Evolutionary conservation across 2,888 invertebrate species (phyloP).

Genomic region (Sminthurides aquaticus): DNA sequence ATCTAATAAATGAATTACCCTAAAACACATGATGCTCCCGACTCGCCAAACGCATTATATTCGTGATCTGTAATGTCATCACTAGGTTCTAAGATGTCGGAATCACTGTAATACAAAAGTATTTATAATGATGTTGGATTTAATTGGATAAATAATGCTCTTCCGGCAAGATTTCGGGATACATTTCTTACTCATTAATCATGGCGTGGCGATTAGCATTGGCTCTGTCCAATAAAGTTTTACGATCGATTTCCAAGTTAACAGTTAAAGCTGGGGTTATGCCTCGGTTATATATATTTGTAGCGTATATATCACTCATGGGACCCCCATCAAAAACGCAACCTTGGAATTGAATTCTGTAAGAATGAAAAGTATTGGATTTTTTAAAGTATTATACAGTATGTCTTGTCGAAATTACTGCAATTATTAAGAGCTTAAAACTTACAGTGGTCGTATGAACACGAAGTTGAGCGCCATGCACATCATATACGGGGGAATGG

Average conservation of each 20-base stretch:
- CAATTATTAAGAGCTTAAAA: too few species aligned
- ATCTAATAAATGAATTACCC: too few species aligned
- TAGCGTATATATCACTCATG: conserved; percentile 25
- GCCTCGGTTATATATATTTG: conserved; percentile 34
- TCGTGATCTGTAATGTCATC: conserved; percentile 5
- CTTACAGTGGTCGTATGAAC: conserved; percentile 32
- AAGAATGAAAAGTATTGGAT: conserved; percentile 10
- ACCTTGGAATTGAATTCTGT: conserved; percentile 35
- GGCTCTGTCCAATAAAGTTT: conserved; percentile 19
- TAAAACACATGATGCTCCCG: conserved; percentile 8
- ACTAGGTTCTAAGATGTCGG: conserved; percentile 14
- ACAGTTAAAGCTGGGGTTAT: conserved; percentile 31
- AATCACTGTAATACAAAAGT: background rate
- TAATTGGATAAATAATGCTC: background rate
- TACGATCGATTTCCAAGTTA: conserved; percentile 28
- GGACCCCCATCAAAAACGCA: conserved; percentile 40
- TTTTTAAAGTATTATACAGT: too few species aligned
- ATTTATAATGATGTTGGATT: background rate
- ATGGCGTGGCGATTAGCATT: too few species aligned
- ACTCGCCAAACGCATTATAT: conserved; percentile 3
- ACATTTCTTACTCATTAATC: too few species aligned
- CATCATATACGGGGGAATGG: conserved; percentile 31
- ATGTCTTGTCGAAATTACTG: too few species aligned
- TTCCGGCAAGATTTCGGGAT: too few species aligned
- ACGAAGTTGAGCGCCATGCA: conserved; percentile 32